A percentile compares a stretch with the other conserved stretches of the same genome.
phyloP scores from a whole-genome alignment of 2,113 vertebrate species.

The Sapajus apella region DNA sequence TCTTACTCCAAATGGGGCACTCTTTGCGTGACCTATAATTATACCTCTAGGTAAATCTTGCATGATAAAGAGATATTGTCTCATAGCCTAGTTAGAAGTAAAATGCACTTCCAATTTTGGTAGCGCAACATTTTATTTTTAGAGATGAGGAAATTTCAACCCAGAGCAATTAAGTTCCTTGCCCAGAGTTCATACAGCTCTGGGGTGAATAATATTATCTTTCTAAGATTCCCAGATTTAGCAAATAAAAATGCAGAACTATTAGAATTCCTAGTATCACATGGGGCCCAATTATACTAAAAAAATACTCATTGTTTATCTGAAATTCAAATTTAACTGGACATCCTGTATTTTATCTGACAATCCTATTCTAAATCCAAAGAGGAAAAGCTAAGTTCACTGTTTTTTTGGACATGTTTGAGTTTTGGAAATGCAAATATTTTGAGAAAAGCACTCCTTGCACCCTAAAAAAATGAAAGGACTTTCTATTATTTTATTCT shows the following conservation, averaged over 20 bases:
- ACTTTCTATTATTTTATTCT: neutral
- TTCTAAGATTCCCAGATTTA: neutral
- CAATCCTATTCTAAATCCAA: neutral
- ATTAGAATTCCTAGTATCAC: neutral
- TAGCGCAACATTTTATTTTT: neutral
- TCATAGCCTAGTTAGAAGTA: neutral
- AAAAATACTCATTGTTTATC: neutral
- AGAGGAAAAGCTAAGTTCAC: neutral
- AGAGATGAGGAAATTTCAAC: neutral
- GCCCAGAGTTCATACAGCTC: neutral
- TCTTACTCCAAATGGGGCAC: neutral
- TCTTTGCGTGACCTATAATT: neutral
- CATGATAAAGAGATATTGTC: neutral
- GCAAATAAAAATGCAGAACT: neutral
- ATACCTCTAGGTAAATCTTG: neutral
- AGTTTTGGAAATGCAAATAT: slow-evolving; percentile 27
- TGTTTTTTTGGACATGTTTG: neutral
- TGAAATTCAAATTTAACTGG: slow-evolving; percentile 43
- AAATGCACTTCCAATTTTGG: neutral
- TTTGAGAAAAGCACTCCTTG: neutral
- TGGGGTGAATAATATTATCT: neutral
- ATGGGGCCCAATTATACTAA: neutral
- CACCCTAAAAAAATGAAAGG: neutral
- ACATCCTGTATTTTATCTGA: neutral
- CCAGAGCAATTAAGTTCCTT: neutral